Evolutionary conservation across 2,888 invertebrate genomes (phyloP).

Genomic region (Hypena proboscidalis): DNA sequence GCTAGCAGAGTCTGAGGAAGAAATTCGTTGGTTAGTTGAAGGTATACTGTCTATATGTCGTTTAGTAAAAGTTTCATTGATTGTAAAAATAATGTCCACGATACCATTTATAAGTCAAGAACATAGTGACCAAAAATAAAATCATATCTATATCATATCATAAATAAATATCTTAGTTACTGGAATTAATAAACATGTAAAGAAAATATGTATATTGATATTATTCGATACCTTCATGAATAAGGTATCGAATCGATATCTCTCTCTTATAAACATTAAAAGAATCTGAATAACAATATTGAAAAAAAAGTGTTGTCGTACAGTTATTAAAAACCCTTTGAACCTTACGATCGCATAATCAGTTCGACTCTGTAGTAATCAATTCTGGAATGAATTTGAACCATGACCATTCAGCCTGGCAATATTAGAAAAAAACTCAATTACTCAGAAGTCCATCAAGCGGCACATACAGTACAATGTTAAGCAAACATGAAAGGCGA

Average conservation of each 20-base stretch:
- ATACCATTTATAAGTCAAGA: too few species aligned
- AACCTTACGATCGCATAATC: slow-evolving; percentile 2
- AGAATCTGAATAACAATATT: background rate
- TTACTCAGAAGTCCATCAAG: slow-evolving; percentile 68
- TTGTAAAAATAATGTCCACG: too few species aligned
- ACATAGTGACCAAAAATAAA: too few species aligned
- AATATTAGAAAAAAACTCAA: slow-evolving; percentile 63
- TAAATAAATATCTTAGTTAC: too few species aligned
- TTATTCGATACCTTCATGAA: too few species aligned
- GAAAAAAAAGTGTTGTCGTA: background rate
- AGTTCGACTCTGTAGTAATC: slow-evolving; percentile 11
- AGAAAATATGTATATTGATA: too few species aligned
- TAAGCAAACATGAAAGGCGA: slow-evolving; percentile 73
- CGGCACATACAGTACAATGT: slow-evolving; percentile 57
- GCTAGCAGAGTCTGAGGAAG: slow-evolving; percentile 68
- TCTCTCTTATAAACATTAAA: too few species aligned
- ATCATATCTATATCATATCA: too few species aligned
- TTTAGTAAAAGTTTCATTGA: too few species aligned
- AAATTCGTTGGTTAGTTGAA: slow-evolving; percentile 1
- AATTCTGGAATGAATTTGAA: slow-evolving; percentile 24
- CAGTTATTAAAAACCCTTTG: background rate
- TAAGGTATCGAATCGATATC: too few species aligned
- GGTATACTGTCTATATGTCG: too few species aligned
- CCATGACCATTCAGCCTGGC: slow-evolving; percentile 28
- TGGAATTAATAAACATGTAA: too few species aligned